Percentiles rank a stretch among this genome's conserved stretches.
Conservation (phyloP, 1,140 invertebrate genomes). For the Andricus grossulariae region DNA sequence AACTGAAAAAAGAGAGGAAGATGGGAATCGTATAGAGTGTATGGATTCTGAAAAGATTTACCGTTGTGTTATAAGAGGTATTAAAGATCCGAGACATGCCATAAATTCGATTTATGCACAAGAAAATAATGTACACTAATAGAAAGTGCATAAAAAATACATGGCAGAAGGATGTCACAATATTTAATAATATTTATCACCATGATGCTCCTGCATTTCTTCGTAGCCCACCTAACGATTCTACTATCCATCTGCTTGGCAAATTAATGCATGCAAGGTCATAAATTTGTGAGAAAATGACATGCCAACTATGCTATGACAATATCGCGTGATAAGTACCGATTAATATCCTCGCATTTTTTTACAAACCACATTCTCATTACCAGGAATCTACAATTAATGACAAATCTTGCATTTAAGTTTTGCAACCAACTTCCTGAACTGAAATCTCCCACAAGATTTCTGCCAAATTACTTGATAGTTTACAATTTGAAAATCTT, state of each 20-base stretch:
- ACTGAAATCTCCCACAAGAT: too few species aligned
- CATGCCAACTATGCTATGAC: constrained; percentile 47
- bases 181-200: constrained; percentile 4
- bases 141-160: background rate
- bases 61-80: background rate
- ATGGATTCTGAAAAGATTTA: background rate
- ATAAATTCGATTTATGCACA: background rate
- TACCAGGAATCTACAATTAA: constrained; percentile 34
- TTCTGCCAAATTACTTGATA: too few species aligned
- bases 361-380: constrained; percentile 49
- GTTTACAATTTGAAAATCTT: too few species aligned
- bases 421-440: too few species aligned
- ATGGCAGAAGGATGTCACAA: background rate
- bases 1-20: background rate
- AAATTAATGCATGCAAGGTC: constrained; percentile 49
- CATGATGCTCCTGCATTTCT: background rate
- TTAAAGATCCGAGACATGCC: background rate
- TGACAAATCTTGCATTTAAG: background rate
- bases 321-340: constrained; percentile 59
- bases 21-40: background rate
- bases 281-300: constrained; percentile 52
- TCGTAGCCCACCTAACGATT: constrained; percentile 10
- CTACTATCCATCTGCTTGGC: constrained; percentile 41
- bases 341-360: constrained; percentile 51
- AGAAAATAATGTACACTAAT: background rate